Base-by-base conservation (phyloP, 2,888 invertebrate genomes). In the Patella pellucida region DNA sequence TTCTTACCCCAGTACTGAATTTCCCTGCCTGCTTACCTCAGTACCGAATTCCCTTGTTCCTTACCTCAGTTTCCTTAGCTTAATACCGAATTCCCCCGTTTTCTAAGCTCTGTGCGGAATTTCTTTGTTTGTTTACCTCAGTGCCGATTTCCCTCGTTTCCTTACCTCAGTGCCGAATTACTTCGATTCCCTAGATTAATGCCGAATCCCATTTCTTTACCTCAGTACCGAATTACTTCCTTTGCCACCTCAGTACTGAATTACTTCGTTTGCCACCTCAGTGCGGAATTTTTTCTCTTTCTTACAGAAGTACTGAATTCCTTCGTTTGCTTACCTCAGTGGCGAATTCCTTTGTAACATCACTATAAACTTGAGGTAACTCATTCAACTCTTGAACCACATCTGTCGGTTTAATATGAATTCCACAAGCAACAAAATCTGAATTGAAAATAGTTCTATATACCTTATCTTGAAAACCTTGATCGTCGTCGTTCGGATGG, bases 331-430 rank as follows among this genome's bases (percentile, higher is more conserved):
- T 56, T 56, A 56, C 56, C 19, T 16, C n/a, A 14, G 56, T 56
- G 7, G 9, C 5, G n/a, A 16, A 56, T 56, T 19, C n/a, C 9
- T 14, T 16, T 56, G 16, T 19, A 16, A 56, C 56, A 19, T 19
- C 4, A 56, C 19, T 12, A 56, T 56, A 56, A 16, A 56, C 84
- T 52, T 82, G 72, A 12, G 70, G 31, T 14, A 85, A 76, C n/a
- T 76, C 71, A 4, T 75, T 79, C 12, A 86, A 81, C 77, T 86
- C 86, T 1, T 51, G 68, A 0, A 83, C 81, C 52, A 85, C 85
- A 11, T 83, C 79, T 11, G 23, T 72, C 1, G 86, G 86, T 72
- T 82, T 84, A 19, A 77, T 79, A 73, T 86, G 86, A 3, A 86
- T 74, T 11, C 83, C 86, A 19, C 81, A 76, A 51, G 84, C 70